phyloP scores from a whole-genome alignment of 2,797 vertebrate genomes.

The Agapornis canus region DNA sequence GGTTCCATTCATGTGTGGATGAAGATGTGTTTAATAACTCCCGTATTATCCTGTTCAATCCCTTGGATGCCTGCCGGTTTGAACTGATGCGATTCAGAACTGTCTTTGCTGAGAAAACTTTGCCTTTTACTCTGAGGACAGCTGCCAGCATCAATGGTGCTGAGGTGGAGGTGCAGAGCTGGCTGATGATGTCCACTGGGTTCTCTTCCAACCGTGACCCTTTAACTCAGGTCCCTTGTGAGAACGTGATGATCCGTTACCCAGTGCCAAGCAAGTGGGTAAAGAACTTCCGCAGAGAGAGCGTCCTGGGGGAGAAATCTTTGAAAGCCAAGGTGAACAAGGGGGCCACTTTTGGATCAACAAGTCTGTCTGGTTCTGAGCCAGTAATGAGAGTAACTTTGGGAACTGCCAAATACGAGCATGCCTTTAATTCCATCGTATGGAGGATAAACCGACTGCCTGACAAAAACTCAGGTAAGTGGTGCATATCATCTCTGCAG shows the following conservation, averaged over 20 bases:
- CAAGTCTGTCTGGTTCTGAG: conserved; percentile 84
- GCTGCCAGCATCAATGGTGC: conserved; percentile 84
- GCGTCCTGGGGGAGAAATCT: conserved; percentile 86
- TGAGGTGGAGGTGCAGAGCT: conserved; percentile 89
- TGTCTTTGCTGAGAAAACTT: conserved; percentile 83
- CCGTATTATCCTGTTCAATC: conserved; percentile 81
- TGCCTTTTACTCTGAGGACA: conserved; percentile 87
- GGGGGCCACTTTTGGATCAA: conserved; percentile 86
- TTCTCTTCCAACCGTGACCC: conserved; percentile 87
- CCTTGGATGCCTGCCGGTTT: conserved; percentile 83
- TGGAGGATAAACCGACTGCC: conserved; percentile 89
- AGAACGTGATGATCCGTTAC: conserved; percentile 87
- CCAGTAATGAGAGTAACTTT: conserved; percentile 90
- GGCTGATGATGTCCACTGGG: conserved; percentile 87
- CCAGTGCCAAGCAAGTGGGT: conserved; percentile 88
- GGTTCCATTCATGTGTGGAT: conserved; percentile 82
- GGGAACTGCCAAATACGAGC: conserved; percentile 89
- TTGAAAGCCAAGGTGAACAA: conserved; percentile 90
- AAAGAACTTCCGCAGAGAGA: conserved; percentile 89
- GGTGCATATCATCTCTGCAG: neutral
- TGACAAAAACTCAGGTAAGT: conserved; percentile 91
- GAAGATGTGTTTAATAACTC: conserved; percentile 79
- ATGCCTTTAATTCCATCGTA: conserved; percentile 88
- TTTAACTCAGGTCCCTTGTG: conserved; percentile 86
- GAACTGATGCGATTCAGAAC: conserved; percentile 87